A percentile compares a stretch with the other conserved stretches of the same genome.
Evolutionary conservation across 2,888 invertebrate species (phyloP).

Genomic region (Pseudanteris insignis): DNA sequence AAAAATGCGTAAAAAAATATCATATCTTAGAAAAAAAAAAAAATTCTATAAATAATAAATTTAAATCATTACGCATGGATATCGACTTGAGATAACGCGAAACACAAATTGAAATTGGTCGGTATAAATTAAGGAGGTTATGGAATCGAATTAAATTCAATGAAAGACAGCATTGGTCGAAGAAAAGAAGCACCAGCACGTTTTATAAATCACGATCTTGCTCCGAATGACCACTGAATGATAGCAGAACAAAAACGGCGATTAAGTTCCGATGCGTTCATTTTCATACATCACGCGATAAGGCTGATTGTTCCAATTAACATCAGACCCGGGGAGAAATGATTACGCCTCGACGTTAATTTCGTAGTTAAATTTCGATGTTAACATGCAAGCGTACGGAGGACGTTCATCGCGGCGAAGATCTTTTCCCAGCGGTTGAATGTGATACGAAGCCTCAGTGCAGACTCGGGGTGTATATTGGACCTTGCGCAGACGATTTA

Average conservation of each 20-base stretch:
- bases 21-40: no score
- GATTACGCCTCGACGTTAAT: slow-evolving; percentile 28
- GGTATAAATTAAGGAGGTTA: no score
- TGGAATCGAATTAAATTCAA: no score
- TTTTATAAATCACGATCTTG: neutral
- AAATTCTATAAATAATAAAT: no score
- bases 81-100: no score
- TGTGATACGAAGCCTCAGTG: slow-evolving; percentile 27
- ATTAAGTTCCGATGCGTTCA: slow-evolving; percentile 22
- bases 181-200: no score
- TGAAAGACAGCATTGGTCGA: no score
- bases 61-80: no score
- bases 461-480: slow-evolving; percentile 47
- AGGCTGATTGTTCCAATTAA: slow-evolving; percentile 31
- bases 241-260: slow-evolving; percentile 4
- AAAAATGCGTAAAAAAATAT: no score
- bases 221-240: neutral
- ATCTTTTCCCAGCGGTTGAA: slow-evolving; percentile 38
- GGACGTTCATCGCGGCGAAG: slow-evolving; percentile 31
- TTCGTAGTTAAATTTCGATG: slow-evolving; percentile 39
- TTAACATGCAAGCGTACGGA: slow-evolving; percentile 32
- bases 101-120: no score
- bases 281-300: slow-evolving; percentile 28
- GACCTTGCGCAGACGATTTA: slow-evolving; percentile 59
- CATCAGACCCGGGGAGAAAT: slow-evolving; percentile 23